Conservation (phyloP, 2,797 vertebrate species). For the Alauda arvensis region DNA sequence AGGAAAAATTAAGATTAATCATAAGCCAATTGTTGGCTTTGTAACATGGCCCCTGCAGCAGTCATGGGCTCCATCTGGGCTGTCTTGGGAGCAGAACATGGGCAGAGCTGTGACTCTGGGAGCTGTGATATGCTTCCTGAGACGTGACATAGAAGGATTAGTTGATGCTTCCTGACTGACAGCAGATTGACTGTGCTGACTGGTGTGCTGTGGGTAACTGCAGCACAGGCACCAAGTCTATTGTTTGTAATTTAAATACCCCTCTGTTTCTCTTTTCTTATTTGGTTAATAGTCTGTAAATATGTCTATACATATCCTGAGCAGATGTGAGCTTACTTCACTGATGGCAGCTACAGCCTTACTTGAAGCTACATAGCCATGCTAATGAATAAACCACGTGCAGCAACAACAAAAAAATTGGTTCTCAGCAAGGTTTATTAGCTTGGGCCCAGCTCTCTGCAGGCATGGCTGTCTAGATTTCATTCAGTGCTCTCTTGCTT, state of each 20-base stretch:
- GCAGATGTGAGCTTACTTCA: not conserved
- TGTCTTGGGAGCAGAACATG: not conserved
- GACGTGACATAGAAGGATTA: not conserved
- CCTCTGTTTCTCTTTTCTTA: not conserved
- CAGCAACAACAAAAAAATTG: not conserved
- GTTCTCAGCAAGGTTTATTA: not conserved
- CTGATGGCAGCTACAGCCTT: not conserved
- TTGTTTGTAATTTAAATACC: not conserved
- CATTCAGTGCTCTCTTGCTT: not conserved
- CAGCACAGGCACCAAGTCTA: not conserved
- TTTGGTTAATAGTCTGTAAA: not conserved
- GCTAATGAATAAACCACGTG: not conserved
- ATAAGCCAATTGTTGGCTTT: not conserved
- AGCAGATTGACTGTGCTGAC: not conserved
- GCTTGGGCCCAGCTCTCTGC: not conserved
- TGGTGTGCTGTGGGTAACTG: not conserved
- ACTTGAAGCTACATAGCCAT: not conserved
- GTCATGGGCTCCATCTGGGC: not conserved
- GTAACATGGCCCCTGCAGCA: not conserved
- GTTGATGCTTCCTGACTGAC: not conserved
- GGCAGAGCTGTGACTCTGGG: not conserved
- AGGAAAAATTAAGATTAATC: not conserved
- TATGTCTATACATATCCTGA: rapidly evolving
- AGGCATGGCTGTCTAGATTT: not conserved
- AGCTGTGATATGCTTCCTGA: not conserved